Base-by-base conservation (phyloP, 2,888 invertebrate genomes). In the Melieria crassipennis region DNA sequence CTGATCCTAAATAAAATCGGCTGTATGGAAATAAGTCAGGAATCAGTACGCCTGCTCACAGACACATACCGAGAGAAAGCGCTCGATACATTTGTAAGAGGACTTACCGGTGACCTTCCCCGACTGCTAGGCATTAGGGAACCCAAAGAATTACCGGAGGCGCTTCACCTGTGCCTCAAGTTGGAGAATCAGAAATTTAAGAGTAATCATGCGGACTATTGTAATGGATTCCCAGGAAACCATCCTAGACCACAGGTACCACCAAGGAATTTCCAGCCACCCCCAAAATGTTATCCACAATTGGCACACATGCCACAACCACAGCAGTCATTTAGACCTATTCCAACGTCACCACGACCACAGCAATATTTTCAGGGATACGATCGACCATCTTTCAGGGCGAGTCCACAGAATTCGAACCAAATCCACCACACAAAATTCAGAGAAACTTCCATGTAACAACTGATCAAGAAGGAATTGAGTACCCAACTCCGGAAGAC, bases 51-150 rank as follows among this genome's bases (percentile, higher is more conserved):
- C n/a, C 42, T 73, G 5, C 62, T 65, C 10, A 71, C 65, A 9
- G 11, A 61, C 46, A 61, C 70, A 6, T 73, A 68, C 46, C 46
- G 73, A n/a, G 69, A 71, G 7, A 71, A 69, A 65, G 73, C 69
- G 1, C 62, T 73, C 4, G 66, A 73, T n/a, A 73, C 71, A 2
- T 73, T 73, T 16, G 52, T 71, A 13, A 30, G 69, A 55, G 71
- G 64, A 0, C 57, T 73, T 42, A 57, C 58, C 16, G 58, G 56
- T 4, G 64, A 72, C 45, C 46, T 69, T 5, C 65, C 72, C 0
- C 55, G 55, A 68, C 65, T 69, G 1, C 16, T 71, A 13, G 71
- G 63, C 4, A 66, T 71, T 30, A 62, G 47, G 43, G 64, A 68
- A 13, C 72, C 69, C n/a, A 48, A 46, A 11, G 62, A 69, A 13